Evolutionary conservation across 2,888 invertebrate species (phyloP), one percentile per base, ranked within the genome.

Genomic region (Himalopsyche kuldschensis): DNA sequence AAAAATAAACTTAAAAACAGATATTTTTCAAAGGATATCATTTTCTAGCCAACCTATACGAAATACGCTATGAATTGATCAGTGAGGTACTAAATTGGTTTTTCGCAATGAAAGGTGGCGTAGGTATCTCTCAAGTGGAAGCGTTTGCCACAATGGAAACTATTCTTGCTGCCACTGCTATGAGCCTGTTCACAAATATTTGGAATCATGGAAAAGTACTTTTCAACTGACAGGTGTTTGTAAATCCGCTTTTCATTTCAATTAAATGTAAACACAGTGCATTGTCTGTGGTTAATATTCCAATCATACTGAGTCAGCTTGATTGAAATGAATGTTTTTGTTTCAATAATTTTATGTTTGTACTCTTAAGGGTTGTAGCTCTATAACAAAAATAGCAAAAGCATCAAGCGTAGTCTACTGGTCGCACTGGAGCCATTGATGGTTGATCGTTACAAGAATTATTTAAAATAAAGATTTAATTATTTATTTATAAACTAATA

Each of bases 171-270:
- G 47, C 24, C 79, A 79, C 76, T 82, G 55, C 79, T 79, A 41
- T 15, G 77, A 82, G 79, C 79, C 63, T 75, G 75, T 79, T 79
- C 75, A 79, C 82, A 82, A 82, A 82, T 69, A 69, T 69, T 69
- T 69, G 27, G 30, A 27, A 69, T 69, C 69, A 69, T 69, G 30
- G 30, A n/a, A 30, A 69, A 69, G 69, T 30, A 69, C 69, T 69
- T 69, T 69, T 69, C 69, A 69, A 5, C 27, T 30, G 69, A 69
- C 27, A 69, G 30, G 30, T 27, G 69, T 30, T 69, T 27, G 69
- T 69, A 69, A 27, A 69, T 69, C 27, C 69, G 69, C 4, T 69
- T 30, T 15, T 24, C 30, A 69, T 30, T 69, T 5, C 4, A 20
- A 27, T 69, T 8, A 27, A 24, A 30, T 27, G 69, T 27, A 11